These are phyloP conservation scores for Lophura nycthemera DNA, from an alignment of 2,113 vertebrate species.

Conservation along the genomic window DNA sequence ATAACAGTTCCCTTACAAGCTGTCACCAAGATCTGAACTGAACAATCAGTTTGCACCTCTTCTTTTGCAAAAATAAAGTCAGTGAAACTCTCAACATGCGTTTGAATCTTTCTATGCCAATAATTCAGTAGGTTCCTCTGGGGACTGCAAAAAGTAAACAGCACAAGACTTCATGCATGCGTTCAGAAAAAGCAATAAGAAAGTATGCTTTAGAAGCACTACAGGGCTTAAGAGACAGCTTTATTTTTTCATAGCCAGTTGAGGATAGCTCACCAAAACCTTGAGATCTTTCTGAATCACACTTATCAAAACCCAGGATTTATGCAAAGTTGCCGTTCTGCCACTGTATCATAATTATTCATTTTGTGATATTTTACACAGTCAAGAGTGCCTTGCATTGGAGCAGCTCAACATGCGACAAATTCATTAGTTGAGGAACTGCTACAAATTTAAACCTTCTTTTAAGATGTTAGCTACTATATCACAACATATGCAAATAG, in stretches of 20 bases:
- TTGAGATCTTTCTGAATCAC: not conserved
- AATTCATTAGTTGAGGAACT: not conserved
- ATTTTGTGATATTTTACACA: slow-evolving; percentile 26
- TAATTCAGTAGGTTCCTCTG: not conserved
- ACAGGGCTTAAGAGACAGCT: not conserved
- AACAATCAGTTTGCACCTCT: not conserved
- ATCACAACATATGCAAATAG: not conserved
- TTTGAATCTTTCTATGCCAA: not conserved
- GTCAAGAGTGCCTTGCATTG: not conserved
- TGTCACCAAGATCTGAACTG: not conserved
- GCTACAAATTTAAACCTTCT: not conserved
- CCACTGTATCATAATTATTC: slow-evolving; percentile 14
- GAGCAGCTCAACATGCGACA: not conserved
- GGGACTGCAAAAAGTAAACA: not conserved
- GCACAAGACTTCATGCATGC: not conserved
- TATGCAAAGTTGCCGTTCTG: slow-evolving; percentile 1
- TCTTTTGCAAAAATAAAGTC: not conserved
- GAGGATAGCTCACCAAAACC: not conserved
- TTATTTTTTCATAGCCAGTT: not conserved
- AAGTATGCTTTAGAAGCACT: not conserved
- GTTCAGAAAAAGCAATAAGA: not conserved
- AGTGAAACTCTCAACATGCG: not conserved
- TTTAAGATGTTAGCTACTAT: not conserved
- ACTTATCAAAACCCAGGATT: slow-evolving; percentile 26
- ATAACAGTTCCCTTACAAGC: no score